Base-by-base conservation (phyloP, 2,797 vertebrate genomes). In the Leuciscus waleckii region DNA sequence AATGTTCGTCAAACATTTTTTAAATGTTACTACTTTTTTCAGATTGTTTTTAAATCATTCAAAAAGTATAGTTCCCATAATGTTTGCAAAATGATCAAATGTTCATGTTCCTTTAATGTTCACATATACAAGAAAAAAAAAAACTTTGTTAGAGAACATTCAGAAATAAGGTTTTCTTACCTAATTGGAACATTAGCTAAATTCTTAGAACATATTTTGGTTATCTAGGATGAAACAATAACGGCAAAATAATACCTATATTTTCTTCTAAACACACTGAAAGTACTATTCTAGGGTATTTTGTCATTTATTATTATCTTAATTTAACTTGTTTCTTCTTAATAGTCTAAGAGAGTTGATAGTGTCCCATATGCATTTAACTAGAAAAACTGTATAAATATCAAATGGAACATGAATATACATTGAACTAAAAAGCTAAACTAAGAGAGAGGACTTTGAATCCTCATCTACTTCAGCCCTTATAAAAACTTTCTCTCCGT, bases 401-500 rank as follows among this genome's bases (percentile, higher is more conserved):
- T 73, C 5, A 43, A 46, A 73, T 17, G 14, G 3, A 73, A 73
- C 6, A 49, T 19, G 7, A 46, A 26, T 46, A 9, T 29, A 9
- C 3, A 73, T 17, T 29, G 14, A 73, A 46, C 41, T 73, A 5
- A 29, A 49, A 10, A 39, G 10, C 8, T 35, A 2, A 21, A 68
- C 49, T 37, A 56, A 76, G 49, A 56, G 32, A 75, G n/a, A 32
- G 43, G 9, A 14, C 49, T 75, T 37, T 75, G 17, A 75, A 75
- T 54, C 32, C 1, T 54, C 19, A 75, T 74, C 70, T 29, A 16
- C 2, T 51, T 21, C 7, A 17, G 23, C 5, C 2, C 5, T 74
- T 41, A 5, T 73, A 46, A 82, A 68, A 65, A 29, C 23, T 51
- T 37, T 75, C 58, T 49, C 21, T 83, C 73, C 13, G 71, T 83